Evolutionary conservation across 2,888 invertebrate species (phyloP), one percentile per base, ranked within the genome.

Genomic region (Caenorhabditis afra): DNA sequence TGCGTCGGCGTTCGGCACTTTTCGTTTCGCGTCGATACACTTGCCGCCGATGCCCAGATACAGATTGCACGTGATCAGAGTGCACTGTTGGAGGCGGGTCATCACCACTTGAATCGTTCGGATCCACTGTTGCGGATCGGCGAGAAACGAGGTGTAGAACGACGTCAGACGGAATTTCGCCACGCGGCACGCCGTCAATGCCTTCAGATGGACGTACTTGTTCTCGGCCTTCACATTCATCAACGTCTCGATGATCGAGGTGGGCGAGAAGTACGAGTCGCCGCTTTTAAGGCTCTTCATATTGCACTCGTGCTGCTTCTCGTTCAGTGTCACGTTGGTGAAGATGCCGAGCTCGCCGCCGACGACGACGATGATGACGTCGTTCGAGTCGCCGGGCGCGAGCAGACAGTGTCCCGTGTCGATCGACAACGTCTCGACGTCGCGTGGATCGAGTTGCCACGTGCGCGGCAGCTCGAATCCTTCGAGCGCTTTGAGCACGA

Each of bases 81-180:
- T 79, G 29, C 73, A 73, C 29, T 79, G 79, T 41, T 74, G 79
- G 0, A 79, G 50, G 0, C 79, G 37, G 10, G 79, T 79, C 74
- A 79, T 79, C 23, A 79, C 74, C 20, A 74, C 80, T 45, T 81
- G 80, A 55, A 81, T 77, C 14, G 80, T 71, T 18, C 80, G 47
- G 22, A 71, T 55, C 80, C 80, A 81, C 18, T 49, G 22, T 23
- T 52, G 50, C 1, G 76, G 73, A 37, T 62, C 16, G 3, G 37
- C n/a, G 11, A 47, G 14, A 10, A 68, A 74, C 10, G 68, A 50
- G 0, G 62, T 18, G 44, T 53, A 55, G 39, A 79, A 74, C 3
- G 74, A 74, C 0, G 52, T 59, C 7, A 79, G 22, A 29, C 59
- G 53, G 29, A 74, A 74, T 37, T 74, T 79, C 11, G 74, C 79